Percentiles rank a stretch among this genome's conserved stretches.
phyloP scores from a whole-genome alignment of 92 coral and sea anemone species.

The Porites evermanni region DNA sequence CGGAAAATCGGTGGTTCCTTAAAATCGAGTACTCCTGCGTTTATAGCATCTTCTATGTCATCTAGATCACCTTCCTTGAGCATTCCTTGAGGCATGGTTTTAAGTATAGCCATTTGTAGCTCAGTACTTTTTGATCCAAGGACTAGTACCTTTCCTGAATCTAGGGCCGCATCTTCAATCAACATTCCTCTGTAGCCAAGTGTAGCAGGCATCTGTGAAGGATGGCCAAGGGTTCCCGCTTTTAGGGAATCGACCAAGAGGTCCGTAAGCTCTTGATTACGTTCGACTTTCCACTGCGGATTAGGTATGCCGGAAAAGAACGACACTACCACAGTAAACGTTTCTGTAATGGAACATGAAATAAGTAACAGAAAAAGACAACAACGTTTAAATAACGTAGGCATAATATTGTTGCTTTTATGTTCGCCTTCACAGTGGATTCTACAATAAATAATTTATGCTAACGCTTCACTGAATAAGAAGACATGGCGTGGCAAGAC shows the following conservation, averaged over 20 bases:
- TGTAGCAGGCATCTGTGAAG: background rate
- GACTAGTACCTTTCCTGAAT: background rate
- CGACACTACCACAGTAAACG: background rate
- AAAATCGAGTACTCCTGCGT: background rate
- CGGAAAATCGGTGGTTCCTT: too few species aligned
- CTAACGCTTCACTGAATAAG: too few species aligned
- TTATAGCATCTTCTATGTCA: background rate
- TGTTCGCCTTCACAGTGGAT: too few species aligned
- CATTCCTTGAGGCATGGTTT: background rate
- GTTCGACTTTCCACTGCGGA: background rate
- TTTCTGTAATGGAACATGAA: background rate
- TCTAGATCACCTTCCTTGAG: background rate
- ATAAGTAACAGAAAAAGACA: background rate
- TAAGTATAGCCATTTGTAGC: background rate
- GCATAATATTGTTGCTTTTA: too few species aligned
- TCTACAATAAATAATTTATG: too few species aligned
- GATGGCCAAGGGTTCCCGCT: too few species aligned
- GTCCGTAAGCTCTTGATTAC: background rate
- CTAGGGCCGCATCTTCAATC: background rate
- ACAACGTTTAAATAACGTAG: too few species aligned
- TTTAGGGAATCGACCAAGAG: background rate
- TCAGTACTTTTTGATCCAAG: background rate
- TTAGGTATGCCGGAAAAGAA: background rate
- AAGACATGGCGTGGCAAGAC: too few species aligned
- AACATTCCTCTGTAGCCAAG: constrained; percentile 3